Base-by-base conservation (phyloP, 2,797 vertebrate genomes). In the Brotula barbata region DNA sequence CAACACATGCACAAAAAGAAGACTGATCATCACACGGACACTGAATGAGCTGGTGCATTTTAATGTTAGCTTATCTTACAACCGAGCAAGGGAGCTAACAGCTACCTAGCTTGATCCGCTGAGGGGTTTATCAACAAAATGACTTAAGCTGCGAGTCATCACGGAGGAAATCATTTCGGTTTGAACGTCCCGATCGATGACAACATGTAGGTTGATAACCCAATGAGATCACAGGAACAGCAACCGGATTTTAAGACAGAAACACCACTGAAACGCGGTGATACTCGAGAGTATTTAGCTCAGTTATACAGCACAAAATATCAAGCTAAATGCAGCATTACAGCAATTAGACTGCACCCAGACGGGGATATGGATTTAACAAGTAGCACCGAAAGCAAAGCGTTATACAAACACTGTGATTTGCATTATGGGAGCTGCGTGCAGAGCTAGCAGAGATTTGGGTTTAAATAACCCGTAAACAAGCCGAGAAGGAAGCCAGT, bases 321-420 rank as follows among this genome's bases (percentile, higher is more conserved):
- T 75, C 53, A 17, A 51, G 17, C 20, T 20, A 62, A 61, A 59
- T 67, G 62, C 37, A 73, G 58, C 45, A 62, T 22, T 40, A 57
- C 86, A 71, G 82, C 66, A 83, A 84, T 66, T 88, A 89, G 80
- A 79, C 87, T 68, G 81, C 70, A 45, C 83, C 85, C 68, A 19
- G 28, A 25, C 44, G 19, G 2, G 21, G 16, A 23, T 34, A 44
- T 13, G 5, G 13, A 33, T 16, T 11, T 15, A 7, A 40, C 59
- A 66, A 55, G 46, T 56, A 50, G 15, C 13, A n/a, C 3, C 3
- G 10, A 45, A 58, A 17, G 21, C 5, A 1, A 28, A 9, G 47
- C 15, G 14, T 64, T 43, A 12, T 43, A 46, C 11, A n/a, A 20
- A 50, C 39, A 15, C 25, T 22, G 28, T 23, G 20, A 46, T 3